Evolutionary conservation across 2,113 vertebrate species (phyloP).

Genomic region (Dicentrarchus labrax): DNA sequence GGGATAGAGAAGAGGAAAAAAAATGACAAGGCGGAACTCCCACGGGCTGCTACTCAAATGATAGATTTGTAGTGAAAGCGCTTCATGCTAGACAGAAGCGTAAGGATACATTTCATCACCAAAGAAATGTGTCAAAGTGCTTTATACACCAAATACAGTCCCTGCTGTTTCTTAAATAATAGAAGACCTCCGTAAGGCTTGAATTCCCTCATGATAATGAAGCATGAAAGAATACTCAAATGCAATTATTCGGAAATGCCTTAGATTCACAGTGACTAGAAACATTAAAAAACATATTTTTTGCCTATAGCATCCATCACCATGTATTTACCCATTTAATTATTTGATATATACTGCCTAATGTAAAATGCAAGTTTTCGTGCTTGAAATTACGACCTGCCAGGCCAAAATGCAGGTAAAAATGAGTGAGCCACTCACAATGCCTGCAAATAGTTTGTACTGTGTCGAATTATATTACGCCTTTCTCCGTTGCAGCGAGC

Average conservation of each 20-base stretch:
- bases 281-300: background rate
- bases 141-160: slow-evolving; percentile 50
- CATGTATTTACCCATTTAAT: background rate
- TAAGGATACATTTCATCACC: slow-evolving; percentile 55
- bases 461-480: background rate
- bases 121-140: slow-evolving; percentile 63
- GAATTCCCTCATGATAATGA: slow-evolving; percentile 22
- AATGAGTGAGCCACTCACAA: background rate
- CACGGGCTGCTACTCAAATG: slow-evolving; percentile 61
- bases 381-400: background rate
- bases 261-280: background rate
- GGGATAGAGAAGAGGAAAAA: slow-evolving; percentile 1
- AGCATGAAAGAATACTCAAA: slow-evolving; percentile 47
- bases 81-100: slow-evolving; percentile 44
- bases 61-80: slow-evolving; percentile 62
- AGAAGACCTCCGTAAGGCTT: slow-evolving; percentile 14
- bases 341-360: background rate
- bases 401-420: background rate
- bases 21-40: slow-evolving; percentile 58
- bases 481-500: background rate
- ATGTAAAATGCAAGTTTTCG: background rate
- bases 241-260: slow-evolving; percentile 33
- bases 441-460: background rate
- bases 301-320: background rate
- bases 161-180: slow-evolving; percentile 61